phyloP scores from a whole-genome alignment of 92 coral and sea anemone species.

The Metridium senile region DNA sequence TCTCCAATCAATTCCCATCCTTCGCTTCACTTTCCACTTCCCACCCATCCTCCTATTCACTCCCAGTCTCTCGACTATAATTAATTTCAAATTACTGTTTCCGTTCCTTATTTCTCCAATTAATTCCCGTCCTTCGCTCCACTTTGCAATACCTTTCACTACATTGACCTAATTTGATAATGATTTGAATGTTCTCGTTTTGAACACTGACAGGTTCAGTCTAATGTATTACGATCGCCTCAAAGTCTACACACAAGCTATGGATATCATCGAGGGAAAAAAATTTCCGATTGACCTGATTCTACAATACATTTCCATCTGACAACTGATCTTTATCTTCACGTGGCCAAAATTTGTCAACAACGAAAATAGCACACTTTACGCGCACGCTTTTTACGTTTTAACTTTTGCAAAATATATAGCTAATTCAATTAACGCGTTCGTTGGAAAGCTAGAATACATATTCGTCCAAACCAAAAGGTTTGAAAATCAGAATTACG shows the following conservation, averaged over 20 bases:
- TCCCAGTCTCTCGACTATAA: too few relatives aligned
- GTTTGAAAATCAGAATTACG: too few relatives aligned
- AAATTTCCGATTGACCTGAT: not conserved
- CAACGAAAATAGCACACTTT: not conserved
- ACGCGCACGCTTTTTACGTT: not conserved
- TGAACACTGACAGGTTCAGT: not conserved
- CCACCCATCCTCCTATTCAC: too few relatives aligned
- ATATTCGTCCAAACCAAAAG: too few relatives aligned
- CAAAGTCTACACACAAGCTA: too few relatives aligned
- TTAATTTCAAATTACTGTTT: too few relatives aligned
- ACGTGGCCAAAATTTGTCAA: not conserved
- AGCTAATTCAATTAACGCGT: not conserved
- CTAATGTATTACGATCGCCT: slow-evolving; percentile 4
- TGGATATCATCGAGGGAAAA: not conserved
- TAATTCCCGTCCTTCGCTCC: too few relatives aligned
- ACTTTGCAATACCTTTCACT: too few relatives aligned
- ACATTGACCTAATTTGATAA: not conserved
- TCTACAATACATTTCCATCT: not conserved
- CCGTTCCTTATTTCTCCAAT: too few relatives aligned
- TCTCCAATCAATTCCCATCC: too few relatives aligned
- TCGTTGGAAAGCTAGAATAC: too few relatives aligned
- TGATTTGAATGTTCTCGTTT: not conserved
- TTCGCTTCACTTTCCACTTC: too few relatives aligned
- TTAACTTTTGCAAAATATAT: not conserved
- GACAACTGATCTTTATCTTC: slow-evolving; percentile 3